Evolutionary conservation across 1,140 invertebrate species (phyloP).

Genomic region (Drosophila leontia): DNA sequence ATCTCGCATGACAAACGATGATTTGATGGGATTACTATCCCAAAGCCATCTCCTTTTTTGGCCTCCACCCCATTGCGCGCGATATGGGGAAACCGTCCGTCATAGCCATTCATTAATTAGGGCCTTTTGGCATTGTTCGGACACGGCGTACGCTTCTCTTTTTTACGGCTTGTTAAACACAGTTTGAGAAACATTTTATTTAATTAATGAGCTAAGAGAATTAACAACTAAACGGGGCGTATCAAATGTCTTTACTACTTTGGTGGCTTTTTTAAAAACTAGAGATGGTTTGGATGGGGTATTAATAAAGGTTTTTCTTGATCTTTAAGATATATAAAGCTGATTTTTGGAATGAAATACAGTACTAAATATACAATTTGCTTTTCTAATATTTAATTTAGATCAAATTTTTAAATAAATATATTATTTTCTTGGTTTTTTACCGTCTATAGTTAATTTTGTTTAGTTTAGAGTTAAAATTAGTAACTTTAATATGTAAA

Average conservation of each 20-base stretch:
- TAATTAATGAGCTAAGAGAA: constrained; percentile 71
- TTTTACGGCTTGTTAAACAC: constrained; percentile 65
- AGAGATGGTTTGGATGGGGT: constrained; percentile 5
- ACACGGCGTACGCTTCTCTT: constrained; percentile 22
- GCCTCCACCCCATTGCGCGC: constrained; percentile 35
- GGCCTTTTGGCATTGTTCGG: constrained; percentile 31
- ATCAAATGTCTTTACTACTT: constrained; percentile 44
- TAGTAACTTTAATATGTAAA: too few relatives aligned
- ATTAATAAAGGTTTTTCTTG: not conserved
- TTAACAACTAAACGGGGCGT: constrained; percentile 63
- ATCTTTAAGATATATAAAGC: not conserved
- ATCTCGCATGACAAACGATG: constrained; percentile 42
- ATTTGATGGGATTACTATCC: constrained; percentile 37
- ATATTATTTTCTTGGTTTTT: not conserved
- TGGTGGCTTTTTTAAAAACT: not conserved
- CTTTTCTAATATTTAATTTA: not conserved
- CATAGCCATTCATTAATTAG: constrained; percentile 69
- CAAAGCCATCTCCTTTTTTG: constrained; percentile 46
- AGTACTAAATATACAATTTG: fast-evolving
- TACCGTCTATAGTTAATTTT: too few relatives aligned
- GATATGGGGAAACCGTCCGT: constrained; percentile 41
- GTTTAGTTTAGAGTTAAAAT: not conserved
- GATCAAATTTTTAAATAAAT: not conserved
- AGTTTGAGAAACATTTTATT: constrained; percentile 46
- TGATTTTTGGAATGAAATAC: not conserved